Evolutionary conservation across 2,888 invertebrate genomes (phyloP).

Genomic region (Lepidocyrtoides sp.): DNA sequence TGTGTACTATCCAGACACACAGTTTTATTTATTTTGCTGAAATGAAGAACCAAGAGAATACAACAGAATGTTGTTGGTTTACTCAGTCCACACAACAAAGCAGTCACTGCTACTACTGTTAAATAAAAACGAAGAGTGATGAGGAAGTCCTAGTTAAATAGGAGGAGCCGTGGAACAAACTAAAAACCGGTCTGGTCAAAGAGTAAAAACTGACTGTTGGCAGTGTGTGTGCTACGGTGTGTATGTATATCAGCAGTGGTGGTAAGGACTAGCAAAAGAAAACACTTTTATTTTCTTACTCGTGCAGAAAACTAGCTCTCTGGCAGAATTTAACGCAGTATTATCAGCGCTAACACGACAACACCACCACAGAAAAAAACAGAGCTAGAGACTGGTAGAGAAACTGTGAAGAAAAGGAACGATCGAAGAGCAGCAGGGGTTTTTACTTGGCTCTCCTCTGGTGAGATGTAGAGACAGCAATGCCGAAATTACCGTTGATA

Average conservation of each 20-base stretch:
- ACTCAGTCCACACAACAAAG: too few species aligned
- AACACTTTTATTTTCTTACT: neutral
- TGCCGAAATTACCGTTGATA: slow-evolving; percentile 69
- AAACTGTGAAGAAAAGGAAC: slow-evolving; percentile 30
- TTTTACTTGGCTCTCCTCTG: slow-evolving; percentile 64
- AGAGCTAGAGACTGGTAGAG: slow-evolving; percentile 24
- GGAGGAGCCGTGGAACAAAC: slow-evolving; percentile 10
- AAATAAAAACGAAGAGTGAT: neutral
- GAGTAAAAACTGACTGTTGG: slow-evolving; percentile 32
- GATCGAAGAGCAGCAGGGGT: slow-evolving; percentile 72
- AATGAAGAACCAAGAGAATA: too few species aligned
- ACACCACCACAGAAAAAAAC: slow-evolving; percentile 18
- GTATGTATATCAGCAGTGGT: slow-evolving; percentile 23
- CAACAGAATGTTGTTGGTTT: too few species aligned
- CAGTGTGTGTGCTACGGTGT: neutral
- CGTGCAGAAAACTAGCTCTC: neutral
- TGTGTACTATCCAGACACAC: neutral
- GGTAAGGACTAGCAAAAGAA: neutral
- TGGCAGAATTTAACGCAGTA: neutral
- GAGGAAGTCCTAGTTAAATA: neutral
- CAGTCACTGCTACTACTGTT: too few species aligned
- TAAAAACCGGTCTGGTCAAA: slow-evolving; percentile 45
- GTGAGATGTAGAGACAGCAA: slow-evolving; percentile 67
- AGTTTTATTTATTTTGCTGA: neutral
- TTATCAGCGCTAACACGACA: neutral